Evolutionary conservation across 2,888 invertebrate species (phyloP), one percentile per base, ranked within the genome.

Genomic region (Stictocephala bisonia): DNA sequence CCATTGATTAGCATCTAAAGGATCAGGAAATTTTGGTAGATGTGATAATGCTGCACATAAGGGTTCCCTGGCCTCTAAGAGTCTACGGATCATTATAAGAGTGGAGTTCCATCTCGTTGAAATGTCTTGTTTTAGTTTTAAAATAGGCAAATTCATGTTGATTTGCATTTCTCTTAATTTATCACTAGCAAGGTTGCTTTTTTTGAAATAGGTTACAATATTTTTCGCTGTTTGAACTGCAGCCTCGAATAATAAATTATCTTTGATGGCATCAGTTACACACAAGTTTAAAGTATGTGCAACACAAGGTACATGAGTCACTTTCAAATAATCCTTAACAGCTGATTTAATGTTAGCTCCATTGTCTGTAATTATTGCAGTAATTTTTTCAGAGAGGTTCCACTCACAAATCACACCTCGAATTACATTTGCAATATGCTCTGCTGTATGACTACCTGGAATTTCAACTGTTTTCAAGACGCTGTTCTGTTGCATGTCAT

Each of bases 301-400:
- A 6, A 81, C 77, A 74, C 80, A 81, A 3, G 78, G 78, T 74
- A 78, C 77, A 64, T 81, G 78, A 40, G 78, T 56, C 74, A 78
- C 79, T 35, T 72, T 53, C 13, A 81, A 53, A 68, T 75, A 44
- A 20, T 80, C 78, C 68, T 67, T 77, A 24, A 81, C 76, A 3
- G 80, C 79, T 20, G 75, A 76, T 78, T 80, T 80, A 2, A 81
- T 77, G 56, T 81, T 80, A 0, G 79, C 76, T 13, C 77, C 79
- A 70, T 80, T 80, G 72, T 81, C 79, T 4, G 78, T 77, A 26
- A 81, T 79, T 18, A 80, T 73, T 2, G 80, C 78, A 1, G 78
- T 73, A 20, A 80, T 75, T 79, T 81, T 81, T 26, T 79, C 44
- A 15, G 4, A 18, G 51, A 81, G 78, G 58, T 78, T 60, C 80